Conservation (phyloP, 2,113 vertebrate genomes). For the Diadophis punctatus region DNA sequence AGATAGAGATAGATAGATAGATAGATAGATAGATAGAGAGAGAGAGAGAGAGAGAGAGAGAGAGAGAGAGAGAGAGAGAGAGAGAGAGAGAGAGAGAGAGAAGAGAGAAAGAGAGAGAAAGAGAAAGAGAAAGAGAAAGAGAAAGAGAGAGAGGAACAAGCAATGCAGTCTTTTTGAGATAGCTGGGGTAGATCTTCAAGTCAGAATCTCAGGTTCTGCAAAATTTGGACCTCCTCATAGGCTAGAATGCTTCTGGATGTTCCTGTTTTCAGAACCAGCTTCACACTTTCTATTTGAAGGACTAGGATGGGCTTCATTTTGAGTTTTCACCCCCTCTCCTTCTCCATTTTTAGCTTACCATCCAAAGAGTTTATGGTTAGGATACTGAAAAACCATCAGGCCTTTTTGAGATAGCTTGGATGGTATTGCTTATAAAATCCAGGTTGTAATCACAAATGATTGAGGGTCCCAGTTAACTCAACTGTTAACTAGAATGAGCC, state of each 20-base stretch:
- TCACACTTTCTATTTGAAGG: not conserved
- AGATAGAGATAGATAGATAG: no score
- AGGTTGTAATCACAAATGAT: not conserved
- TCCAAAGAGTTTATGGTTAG: not conserved
- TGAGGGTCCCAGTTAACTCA: not conserved
- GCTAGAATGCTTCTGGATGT: not conserved
- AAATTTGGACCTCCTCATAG: not conserved
- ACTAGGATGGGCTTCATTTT: not conserved
- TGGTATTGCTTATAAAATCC: not conserved
- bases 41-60: no score
- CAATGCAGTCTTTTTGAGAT: no score
- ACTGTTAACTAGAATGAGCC: not conserved
- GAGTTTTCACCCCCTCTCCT: not conserved
- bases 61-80: no score
- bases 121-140: no score
- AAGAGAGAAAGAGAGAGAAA: no score
- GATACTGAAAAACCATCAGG: not conserved
- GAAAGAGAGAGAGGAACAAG: not conserved
- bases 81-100: no score
- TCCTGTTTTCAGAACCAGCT: not conserved
- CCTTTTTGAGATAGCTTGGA: not conserved
- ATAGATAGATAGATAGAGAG: no score
- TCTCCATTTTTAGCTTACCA: not conserved
- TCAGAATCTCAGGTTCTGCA: not conserved
- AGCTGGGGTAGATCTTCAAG: not conserved